Percentiles rank a stretch among this genome's conserved stretches.
Conservation (phyloP, 2,797 vertebrate species). For the Gadopsis marmoratus region DNA sequence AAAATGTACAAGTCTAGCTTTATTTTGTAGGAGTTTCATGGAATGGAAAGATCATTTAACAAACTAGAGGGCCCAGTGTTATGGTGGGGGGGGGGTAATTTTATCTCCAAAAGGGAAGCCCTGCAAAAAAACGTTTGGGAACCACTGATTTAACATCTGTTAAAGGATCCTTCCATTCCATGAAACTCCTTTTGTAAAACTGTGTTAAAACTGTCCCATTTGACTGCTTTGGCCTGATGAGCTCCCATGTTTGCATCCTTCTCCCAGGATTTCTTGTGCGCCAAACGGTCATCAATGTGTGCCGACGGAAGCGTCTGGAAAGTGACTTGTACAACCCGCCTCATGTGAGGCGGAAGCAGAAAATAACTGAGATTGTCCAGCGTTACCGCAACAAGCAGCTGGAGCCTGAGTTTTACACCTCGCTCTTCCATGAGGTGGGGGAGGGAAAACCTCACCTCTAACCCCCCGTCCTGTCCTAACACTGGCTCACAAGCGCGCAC, state of each 20-base stretch:
- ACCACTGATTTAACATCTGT: no score
- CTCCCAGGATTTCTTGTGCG: conserved; percentile 93
- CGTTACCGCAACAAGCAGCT: conserved; percentile 95
- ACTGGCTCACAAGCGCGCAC: conserved; percentile 77
- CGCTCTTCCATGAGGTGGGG: conserved; percentile 92
- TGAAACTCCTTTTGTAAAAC: background rate
- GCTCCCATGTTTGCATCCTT: conserved; percentile 6
- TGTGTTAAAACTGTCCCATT: background rate
- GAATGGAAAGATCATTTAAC: no score
- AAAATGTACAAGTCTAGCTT: no score
- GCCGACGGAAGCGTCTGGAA: conserved; percentile 94
- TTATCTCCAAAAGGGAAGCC: no score
- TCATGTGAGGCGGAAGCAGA: conserved; percentile 96
- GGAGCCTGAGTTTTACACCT: conserved; percentile 97
- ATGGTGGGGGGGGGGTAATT: no score
- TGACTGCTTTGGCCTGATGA: background rate
- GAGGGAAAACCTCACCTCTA: conserved; percentile 81
- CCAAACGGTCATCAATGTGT: conserved; percentile 96
- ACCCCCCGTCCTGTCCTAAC: conserved; percentile 74
- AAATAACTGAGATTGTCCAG: conserved; percentile 95
- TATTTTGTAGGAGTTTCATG: no score
- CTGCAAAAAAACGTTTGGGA: no score
- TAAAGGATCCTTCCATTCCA: background rate
- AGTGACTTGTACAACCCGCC: conserved; percentile 96
- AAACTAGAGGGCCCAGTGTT: no score